Conservation (phyloP, 2,113 vertebrate species). For the Pogonocichla stellata region DNA sequence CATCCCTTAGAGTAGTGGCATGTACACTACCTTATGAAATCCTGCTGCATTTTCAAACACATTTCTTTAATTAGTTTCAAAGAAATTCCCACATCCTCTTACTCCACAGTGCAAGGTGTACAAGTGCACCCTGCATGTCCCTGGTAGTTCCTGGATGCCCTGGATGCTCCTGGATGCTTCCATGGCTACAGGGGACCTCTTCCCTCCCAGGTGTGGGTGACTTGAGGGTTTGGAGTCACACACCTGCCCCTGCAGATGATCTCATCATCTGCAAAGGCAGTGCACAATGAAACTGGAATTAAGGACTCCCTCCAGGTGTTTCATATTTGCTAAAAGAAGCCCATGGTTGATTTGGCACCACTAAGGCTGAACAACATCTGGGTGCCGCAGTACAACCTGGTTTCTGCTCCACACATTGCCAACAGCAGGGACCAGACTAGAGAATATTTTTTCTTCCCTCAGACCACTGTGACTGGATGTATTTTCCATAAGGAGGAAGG, state of each 20-base stretch:
- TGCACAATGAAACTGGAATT: background rate
- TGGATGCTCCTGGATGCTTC: background rate
- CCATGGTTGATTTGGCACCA: background rate
- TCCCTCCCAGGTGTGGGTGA: rapidly evolving
- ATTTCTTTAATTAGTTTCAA: background rate
- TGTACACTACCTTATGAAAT: background rate
- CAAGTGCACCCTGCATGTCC: background rate
- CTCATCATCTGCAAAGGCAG: background rate
- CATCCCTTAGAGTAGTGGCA: background rate
- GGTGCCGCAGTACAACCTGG: background rate
- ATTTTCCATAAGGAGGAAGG: background rate
- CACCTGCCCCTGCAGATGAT: background rate
- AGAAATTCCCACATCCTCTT: background rate
- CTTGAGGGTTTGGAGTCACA: background rate
- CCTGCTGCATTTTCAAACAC: background rate
- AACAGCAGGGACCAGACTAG: background rate
- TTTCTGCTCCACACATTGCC: background rate
- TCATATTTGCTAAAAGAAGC: background rate
- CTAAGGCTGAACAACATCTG: background rate
- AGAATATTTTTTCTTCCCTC: background rate
- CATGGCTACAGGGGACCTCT: background rate
- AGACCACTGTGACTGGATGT: background rate
- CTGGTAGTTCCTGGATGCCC: background rate
- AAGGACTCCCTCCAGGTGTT: background rate
- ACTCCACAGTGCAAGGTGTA: background rate